A percentile compares a stretch with the other conserved stretches of the same genome.
phyloP scores from a whole-genome alignment of 2,113 vertebrate species.

The Mus musculus region DNA sequence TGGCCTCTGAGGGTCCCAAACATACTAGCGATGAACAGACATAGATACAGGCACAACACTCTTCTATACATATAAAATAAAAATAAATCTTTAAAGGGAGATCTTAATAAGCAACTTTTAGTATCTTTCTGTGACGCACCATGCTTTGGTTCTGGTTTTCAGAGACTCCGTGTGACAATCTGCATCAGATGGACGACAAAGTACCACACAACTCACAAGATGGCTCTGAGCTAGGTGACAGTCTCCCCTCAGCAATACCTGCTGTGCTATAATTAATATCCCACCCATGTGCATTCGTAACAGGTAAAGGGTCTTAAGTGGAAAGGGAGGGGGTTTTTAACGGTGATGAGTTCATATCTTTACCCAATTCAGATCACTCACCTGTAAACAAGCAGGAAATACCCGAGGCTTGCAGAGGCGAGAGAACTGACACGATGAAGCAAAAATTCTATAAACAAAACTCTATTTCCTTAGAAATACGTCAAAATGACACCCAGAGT shows the following conservation, averaged over 20 bases:
- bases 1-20: neutral
- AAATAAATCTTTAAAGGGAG: neutral
- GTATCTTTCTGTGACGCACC: too few relatives aligned
- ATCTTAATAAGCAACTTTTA: neutral
- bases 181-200: neutral
- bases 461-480: neutral
- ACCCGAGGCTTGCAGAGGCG: neutral
- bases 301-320: neutral
- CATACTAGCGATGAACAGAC: neutral
- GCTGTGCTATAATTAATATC: neutral
- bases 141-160: neutral
- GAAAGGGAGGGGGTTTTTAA: neutral
- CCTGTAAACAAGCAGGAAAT: neutral
- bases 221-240: accelerated
- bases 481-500: neutral
- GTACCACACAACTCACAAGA: neutral
- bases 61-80: neutral
- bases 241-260: neutral
- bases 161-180: neutral
- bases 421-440: neutral
- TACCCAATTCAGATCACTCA: neutral
- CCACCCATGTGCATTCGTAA: neutral
- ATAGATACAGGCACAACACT: neutral
- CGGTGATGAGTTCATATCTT: neutral
- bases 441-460: neutral